Conservation (phyloP, 2,113 vertebrate genomes). For the Sylvilagus bachmani region DNA sequence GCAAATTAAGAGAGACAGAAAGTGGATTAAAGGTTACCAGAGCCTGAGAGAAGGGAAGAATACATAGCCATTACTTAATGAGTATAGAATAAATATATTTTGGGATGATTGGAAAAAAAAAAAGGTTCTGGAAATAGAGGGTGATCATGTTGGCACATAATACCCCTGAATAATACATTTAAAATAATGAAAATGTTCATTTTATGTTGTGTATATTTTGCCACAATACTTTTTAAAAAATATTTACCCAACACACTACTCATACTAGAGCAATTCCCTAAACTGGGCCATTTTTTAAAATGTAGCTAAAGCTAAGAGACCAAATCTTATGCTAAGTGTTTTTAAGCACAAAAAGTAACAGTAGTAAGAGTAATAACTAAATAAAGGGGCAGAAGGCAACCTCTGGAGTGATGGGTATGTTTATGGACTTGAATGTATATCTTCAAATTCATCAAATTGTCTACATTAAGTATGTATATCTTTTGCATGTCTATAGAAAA, state of each 20-base stretch:
- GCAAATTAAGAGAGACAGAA: not conserved
- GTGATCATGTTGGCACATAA: not conserved
- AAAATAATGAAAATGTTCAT: not conserved
- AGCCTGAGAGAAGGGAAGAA: not conserved
- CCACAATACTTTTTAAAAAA: not conserved
- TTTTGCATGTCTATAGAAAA: not conserved
- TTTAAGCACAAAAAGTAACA: not conserved
- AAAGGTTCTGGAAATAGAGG: not conserved
- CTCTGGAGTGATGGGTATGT: not conserved
- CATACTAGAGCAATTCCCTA: not conserved
- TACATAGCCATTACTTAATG: not conserved
- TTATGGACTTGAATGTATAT: not conserved
- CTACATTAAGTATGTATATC: not conserved
- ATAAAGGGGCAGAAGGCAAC: not conserved
- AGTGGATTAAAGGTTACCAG: not conserved
- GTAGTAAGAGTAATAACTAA: not conserved
- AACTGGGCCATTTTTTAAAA: not conserved
- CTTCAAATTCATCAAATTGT: not conserved
- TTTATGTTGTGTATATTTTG: not conserved
- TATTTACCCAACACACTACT: not conserved
- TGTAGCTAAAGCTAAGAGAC: not conserved
- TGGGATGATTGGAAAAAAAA: not conserved
- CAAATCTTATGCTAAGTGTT: not conserved
- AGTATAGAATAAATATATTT: not conserved
- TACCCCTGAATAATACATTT: not conserved